Evolutionary conservation across 2,113 vertebrate species (phyloP).

Genomic region (Hepsetus odoe): DNA sequence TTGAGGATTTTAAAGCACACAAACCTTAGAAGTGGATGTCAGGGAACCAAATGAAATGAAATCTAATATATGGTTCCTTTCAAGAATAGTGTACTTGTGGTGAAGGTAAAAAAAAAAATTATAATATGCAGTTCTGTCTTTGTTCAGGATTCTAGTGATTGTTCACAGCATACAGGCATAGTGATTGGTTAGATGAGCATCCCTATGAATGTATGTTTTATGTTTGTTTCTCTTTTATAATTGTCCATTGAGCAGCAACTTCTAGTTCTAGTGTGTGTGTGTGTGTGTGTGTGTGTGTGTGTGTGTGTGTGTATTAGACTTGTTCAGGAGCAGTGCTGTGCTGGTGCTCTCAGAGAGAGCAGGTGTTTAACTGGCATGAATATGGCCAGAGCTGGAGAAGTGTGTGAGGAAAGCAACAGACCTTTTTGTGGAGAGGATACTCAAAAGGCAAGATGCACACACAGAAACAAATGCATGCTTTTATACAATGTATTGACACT

Average conservation of each 20-base stretch:
- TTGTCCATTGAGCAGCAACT: neutral
- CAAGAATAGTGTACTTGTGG: no score
- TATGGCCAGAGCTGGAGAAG: conserved; percentile 79
- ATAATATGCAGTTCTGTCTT: no score
- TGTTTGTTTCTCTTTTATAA: no score
- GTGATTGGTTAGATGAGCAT: no score
- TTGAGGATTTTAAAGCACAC: no score
- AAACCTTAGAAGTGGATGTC: no score
- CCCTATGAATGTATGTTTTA: neutral
- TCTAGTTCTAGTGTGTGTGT: neutral
- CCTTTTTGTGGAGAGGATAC: conserved; percentile 77
- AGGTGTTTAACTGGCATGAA: conserved; percentile 83
- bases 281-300: conserved; percentile 80
- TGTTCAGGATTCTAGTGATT: no score
- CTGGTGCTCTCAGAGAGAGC: conserved; percentile 81
- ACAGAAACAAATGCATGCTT: neutral
- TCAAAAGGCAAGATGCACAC: conserved; percentile 76
- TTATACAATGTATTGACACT: neutral
- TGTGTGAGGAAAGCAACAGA: conserved; percentile 70
- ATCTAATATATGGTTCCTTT: no score
- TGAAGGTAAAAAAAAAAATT: no score
- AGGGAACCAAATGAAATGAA: no score
- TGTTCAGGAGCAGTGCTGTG: conserved; percentile 87
- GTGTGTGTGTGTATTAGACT: conserved; percentile 73
- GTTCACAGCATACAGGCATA: no score